These are phyloP conservation scores for Temnothorax nylanderi DNA, from an alignment of 1,140 invertebrate species.

Conservation along the genomic window DNA sequence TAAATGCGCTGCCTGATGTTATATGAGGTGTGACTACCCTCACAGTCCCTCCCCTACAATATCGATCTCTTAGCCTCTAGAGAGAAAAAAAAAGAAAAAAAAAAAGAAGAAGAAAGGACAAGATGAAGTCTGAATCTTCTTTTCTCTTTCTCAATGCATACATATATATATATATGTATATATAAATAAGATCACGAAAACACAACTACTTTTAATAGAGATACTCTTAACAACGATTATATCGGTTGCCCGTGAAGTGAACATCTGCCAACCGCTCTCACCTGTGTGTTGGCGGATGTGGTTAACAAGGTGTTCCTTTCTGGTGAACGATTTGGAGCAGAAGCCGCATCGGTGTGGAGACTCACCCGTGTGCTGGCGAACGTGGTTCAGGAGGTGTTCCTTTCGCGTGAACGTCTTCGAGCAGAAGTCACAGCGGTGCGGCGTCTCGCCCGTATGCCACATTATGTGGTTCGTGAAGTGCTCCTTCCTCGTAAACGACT, in stretches of 20 bases:
- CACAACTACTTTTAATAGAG: conserved; percentile 62
- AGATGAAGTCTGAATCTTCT: not conserved
- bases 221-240: conserved; percentile 70
- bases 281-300: conserved; percentile 91
- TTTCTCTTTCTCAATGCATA: conserved; percentile 4
- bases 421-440: conserved; percentile 94
- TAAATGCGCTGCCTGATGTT: conserved; percentile 42
- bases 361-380: conserved; percentile 93
- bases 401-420: conserved; percentile 94
- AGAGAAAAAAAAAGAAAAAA: not conserved
- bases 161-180: conserved; percentile 7
- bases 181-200: conserved; percentile 50
- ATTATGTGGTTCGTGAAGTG: conserved; percentile 95
- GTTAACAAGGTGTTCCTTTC: conserved; percentile 93
- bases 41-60: conserved; percentile 16
- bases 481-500: conserved; percentile 94
- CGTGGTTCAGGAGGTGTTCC: conserved; percentile 93
- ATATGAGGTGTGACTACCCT: conserved; percentile 31
- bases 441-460: conserved; percentile 95
- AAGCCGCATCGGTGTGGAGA: conserved; percentile 93
- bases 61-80: conserved; percentile 60
- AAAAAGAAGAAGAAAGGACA: not conserved
- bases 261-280: conserved; percentile 86
- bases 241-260: conserved; percentile 79
- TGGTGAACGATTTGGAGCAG: conserved; percentile 93